A percentile compares a stretch with the other conserved stretches of the same genome.
These are phyloP conservation scores for Diaperis boleti DNA, from an alignment of 2,888 invertebrate species.

Conservation along the genomic window DNA sequence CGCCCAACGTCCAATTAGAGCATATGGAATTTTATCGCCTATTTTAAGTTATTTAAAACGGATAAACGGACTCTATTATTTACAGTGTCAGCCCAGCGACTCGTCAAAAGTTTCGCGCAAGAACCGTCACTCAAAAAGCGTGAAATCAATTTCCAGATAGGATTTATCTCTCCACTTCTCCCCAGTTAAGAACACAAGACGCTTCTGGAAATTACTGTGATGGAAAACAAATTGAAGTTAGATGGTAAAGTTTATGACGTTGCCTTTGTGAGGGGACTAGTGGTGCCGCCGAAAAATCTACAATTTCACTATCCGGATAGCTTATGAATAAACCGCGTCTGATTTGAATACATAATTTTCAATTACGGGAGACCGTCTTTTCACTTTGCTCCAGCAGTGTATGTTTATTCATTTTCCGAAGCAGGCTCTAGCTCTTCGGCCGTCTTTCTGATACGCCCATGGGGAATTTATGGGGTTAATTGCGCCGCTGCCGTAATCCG, in stretches of 20 bases:
- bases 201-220: slow-evolving; percentile 1
- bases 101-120: too few relatives aligned
- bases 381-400: slow-evolving; percentile 41
- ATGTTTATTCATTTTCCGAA: slow-evolving; percentile 49
- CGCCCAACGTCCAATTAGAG: too few relatives aligned
- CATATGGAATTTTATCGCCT: too few relatives aligned
- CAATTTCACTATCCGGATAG: slow-evolving; percentile 50
- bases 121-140: slow-evolving; percentile 1
- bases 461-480: slow-evolving; percentile 23
- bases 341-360: slow-evolving; percentile 59
- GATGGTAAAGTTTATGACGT: slow-evolving; percentile 9
- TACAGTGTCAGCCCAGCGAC: too few relatives aligned
- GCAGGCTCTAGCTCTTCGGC: slow-evolving; percentile 38
- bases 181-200: background rate
- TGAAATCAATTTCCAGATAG: background rate
- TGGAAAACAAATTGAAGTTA: slow-evolving; percentile 18
- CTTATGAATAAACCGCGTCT: slow-evolving; percentile 57
- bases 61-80: too few relatives aligned
- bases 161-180: background rate
- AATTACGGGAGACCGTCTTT: slow-evolving; percentile 51
- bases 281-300: slow-evolving; percentile 49
- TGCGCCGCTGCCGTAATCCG: slow-evolving; percentile 11
- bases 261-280: slow-evolving; percentile 14
- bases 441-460: slow-evolving; percentile 14
- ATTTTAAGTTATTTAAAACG: too few relatives aligned